Evolutionary conservation across 2,888 invertebrate species (phyloP), one percentile per base, ranked within the genome.

Genomic region (Prosopocoilus inquinatus): DNA sequence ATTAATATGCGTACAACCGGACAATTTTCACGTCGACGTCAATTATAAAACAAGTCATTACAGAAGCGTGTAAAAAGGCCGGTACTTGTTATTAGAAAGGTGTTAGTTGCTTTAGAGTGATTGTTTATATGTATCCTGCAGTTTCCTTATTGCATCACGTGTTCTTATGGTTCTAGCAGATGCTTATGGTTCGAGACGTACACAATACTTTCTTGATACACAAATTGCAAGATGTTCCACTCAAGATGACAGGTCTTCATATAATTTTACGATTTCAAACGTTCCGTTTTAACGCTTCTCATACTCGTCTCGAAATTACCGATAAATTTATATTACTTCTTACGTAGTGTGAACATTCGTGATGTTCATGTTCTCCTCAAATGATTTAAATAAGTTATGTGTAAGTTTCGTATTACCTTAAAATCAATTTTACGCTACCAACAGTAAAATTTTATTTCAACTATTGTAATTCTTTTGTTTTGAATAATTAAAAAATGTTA

Each of bases 131-230:
- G 55, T 57, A 55, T 60, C 48, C 54, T 54, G 54, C 50, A 38
- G 60, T 60, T 60, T 60, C 60, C 60, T 60, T 48, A 57, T 60
- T 60, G 57, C 60, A 57, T 60, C 60, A 57, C 57, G 52, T 47
- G 48, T 60, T 54, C 55, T 55, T 57, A 57, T 57, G 57, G 41
- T 55, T 33, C 38, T 46, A 53, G 47, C 53, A 53, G 53, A 47
- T 53, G 53, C 53, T 16, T 41, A 16, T 41, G 41, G 41, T 13
- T 15, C 41, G 41, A 41, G 41, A 15, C 41, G 41, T 16, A 47
- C 50, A 50, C 55, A 55, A 50, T 50, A 36, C 46, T 52, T 56
- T 51, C 56, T 51, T 56, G 51, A 56, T 56, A 56, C 52, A 51
- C 51, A 47, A 56, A 56, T 47, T 55, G 50, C 50, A 38, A 50